Evolutionary conservation across 2,888 invertebrate species (phyloP), one percentile per base, ranked within the genome.

Genomic region (Machimus rusticus): DNA sequence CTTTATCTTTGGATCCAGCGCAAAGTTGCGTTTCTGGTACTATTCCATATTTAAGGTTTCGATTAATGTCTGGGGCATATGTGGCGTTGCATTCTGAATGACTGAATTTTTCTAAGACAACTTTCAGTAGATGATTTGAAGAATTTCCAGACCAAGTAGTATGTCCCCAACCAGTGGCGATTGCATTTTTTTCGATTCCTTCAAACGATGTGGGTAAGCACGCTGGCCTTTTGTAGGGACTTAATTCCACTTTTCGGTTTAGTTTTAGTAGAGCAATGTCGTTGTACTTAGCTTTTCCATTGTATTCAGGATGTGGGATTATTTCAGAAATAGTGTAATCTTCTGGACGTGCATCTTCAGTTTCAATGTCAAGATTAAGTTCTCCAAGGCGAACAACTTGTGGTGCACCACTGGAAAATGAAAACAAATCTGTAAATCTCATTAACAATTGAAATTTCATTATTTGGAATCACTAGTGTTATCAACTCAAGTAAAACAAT

Each of bases 191-290:
- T 4, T 89, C 90, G 28, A 89, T 90, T 88, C 89, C 76, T 3
- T 87, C 3, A 12, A 88, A 87, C 86, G 85, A 43, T 9, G 89
- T 89, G 14, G 92, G 93, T 78, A 94, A 90, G 88, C 94, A 94
- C 3, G 93, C 92, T 0, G 94, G 94, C 85, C 92, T 90, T 23
- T 93, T 92, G 89, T 91, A 93, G 1, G 90, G 90, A 79, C 90
- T 91, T 84, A 93, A 93, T 8, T 88, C 89, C 0, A 93, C 93
- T 0, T 90, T 89, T 0, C 90, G 89, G 14, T 91, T 91, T 46
- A 95, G 90, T 87, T 92, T 91, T 14, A 94, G 89, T 8, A 95
- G 90, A 0, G 93, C 94, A 28, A 95, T 93, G 90, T 95, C 95
- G 90, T 95, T 93, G 90, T 94, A 94, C 34, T 93, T 90, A 0